Conservation (phyloP, 2,888 invertebrate species). For the Pollenia angustigena region DNA sequence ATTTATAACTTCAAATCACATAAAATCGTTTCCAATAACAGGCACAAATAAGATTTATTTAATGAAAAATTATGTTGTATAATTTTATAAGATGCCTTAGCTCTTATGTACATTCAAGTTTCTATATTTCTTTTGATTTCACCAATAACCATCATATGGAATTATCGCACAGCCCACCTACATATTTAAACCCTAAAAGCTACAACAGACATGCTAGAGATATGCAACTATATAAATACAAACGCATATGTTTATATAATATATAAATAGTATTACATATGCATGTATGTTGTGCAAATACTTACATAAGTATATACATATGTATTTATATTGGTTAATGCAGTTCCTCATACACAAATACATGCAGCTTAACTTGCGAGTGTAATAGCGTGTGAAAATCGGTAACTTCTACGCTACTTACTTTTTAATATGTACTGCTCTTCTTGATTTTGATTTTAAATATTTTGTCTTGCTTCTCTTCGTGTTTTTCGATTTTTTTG, state of each 20-base stretch:
- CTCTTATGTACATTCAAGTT: too few species aligned
- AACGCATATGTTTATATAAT: neutral
- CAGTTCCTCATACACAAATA: too few species aligned
- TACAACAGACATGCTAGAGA: neutral
- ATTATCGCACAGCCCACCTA: neutral
- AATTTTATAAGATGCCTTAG: too few species aligned
- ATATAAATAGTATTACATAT: too few species aligned
- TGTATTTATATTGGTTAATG: too few species aligned
- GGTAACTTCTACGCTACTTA: slow-evolving; percentile 66
- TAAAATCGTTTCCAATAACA: too few species aligned
- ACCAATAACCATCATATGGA: too few species aligned
- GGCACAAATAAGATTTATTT: too few species aligned
- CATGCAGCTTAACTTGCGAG: slow-evolving; percentile 20
- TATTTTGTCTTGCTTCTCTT: slow-evolving; percentile 6
- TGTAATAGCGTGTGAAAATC: slow-evolving; percentile 70
- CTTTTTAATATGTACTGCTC: slow-evolving; percentile 60
- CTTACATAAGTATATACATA: neutral
- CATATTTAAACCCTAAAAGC: neutral
- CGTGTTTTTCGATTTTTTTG: neutral
- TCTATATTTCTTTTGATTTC: too few species aligned
- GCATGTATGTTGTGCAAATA: neutral
- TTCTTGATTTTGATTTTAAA: slow-evolving; percentile 12
- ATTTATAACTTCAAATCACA: too few species aligned
- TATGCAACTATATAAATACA: neutral
- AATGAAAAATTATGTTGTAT: too few species aligned